Base-by-base conservation (phyloP, 2,797 vertebrate species). In the Setipinna tenuifilis region DNA sequence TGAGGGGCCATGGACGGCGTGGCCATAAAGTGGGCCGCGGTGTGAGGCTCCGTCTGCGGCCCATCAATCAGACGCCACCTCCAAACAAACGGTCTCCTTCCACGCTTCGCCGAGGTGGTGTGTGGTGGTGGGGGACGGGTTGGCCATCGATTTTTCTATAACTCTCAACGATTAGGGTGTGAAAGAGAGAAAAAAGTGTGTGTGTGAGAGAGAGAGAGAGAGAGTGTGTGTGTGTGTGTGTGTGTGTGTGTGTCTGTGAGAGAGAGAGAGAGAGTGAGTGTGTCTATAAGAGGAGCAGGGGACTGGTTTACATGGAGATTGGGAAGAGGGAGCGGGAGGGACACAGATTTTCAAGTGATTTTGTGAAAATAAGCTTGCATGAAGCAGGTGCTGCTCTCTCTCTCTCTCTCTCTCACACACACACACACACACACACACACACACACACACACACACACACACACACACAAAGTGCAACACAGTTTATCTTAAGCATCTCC, bases 71-170 rank as follows among this genome's bases (percentile, higher is more conserved):
- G n/a, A 82, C 28, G 21, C 25, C 12, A 17, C 83, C n/a, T 48
- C 25, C 28, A 46, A 35, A 81, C 21, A 35, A 83, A 61, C 7
- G 82, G 57, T 25, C 80, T 84, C 83, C 31, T 28, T 61, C 85
- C 78, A 85, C 84, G 83, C 83, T 71, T 50, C 35, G 19, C 44
- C 23, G 23, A 44, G 58, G 50, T 21, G 80, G 86, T 46, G 2
- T 54, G 48, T 62, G 41, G 82, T 71, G 28, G 65, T 28, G 65
- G 68, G 14, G 68, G 28, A 23, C 68, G 31, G 50, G 50, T 54
- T 54, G 2, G 50, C 50, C 50, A 89, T 90, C 85, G 84, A 88
- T 91, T 90, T 85, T 83, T 81, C 86, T 61, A 78, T 84, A 85
- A 89, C 83, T 81, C 87, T 59, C 65, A 85, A 83, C 85, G 80